Evolutionary conservation across 2,113 vertebrate genomes (phyloP).

Genomic region (Myrmecobius fasciatus): DNA sequence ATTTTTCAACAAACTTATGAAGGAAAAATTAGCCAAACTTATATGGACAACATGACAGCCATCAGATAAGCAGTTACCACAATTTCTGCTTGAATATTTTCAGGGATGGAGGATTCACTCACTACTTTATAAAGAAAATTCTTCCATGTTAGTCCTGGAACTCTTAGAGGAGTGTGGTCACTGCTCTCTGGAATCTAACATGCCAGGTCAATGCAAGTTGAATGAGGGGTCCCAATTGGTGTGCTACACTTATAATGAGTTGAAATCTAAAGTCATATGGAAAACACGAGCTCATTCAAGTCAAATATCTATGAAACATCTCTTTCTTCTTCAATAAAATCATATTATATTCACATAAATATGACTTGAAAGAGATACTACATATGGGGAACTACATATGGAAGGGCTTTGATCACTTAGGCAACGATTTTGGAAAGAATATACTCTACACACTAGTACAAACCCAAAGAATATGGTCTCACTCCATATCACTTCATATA

Average conservation of each 20-base stretch:
- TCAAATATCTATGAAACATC: background rate
- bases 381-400: background rate
- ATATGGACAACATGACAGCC: background rate
- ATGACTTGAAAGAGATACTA: background rate
- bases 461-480: background rate
- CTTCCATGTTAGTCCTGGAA: background rate
- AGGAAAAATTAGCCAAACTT: background rate
- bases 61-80: background rate
- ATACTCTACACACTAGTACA: background rate
- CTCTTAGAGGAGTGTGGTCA: background rate
- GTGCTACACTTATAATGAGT: background rate
- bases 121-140: background rate
- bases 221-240: background rate
- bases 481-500: no score
- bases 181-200: background rate
- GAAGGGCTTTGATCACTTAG: background rate
- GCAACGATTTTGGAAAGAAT: background rate
- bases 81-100: background rate
- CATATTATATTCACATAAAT: background rate
- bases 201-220: background rate
- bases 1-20: background rate
- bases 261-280: background rate
- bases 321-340: background rate
- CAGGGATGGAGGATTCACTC: background rate
- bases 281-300: background rate